Conservation (phyloP, 2,797 vertebrate species). For the Microctenopoma lineatum region DNA sequence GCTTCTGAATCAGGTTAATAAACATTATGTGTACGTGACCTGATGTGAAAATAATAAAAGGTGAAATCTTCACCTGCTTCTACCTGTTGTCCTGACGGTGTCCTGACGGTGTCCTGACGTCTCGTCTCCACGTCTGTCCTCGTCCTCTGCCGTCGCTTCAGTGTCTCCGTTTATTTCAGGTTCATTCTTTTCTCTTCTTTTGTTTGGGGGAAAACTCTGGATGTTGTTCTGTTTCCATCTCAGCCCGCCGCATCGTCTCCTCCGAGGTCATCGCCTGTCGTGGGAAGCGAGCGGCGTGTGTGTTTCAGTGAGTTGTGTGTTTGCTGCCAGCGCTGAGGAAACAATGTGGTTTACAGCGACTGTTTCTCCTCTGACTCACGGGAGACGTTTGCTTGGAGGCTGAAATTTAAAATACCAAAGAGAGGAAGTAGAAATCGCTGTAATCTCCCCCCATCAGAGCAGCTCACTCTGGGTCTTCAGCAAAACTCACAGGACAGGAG, state of each 20-base stretch:
- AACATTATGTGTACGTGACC: too few species aligned
- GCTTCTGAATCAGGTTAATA: too few species aligned
- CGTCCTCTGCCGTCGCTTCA: too few species aligned
- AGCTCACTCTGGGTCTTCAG: conserved; percentile 8
- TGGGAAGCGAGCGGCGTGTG: conserved; percentile 59
- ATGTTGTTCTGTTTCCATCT: conserved; percentile 39
- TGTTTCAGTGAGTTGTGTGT: conserved; percentile 19
- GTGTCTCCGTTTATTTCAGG: too few species aligned
- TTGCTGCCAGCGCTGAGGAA: conserved; percentile 25
- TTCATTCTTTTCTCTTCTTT: not conserved
- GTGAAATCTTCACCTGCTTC: too few species aligned
- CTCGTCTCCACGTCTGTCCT: too few species aligned
- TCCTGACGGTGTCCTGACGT: too few species aligned
- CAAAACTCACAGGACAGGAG: not conserved
- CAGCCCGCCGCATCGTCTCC: conserved; percentile 36
- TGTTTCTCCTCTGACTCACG: conserved; percentile 36
- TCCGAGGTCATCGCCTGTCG: conserved; percentile 67
- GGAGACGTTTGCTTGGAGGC: conserved; percentile 36
- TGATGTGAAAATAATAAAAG: too few species aligned
- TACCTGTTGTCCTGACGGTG: too few species aligned
- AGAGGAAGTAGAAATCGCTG: conserved; percentile 18
- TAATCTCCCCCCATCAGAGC: conserved; percentile 18
- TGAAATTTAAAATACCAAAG: conserved; percentile 18
- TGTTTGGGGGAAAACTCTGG: not conserved
- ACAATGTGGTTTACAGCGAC: conserved; percentile 29